Base-by-base conservation (phyloP, 2,113 vertebrate genomes). In the Pagrus major region DNA sequence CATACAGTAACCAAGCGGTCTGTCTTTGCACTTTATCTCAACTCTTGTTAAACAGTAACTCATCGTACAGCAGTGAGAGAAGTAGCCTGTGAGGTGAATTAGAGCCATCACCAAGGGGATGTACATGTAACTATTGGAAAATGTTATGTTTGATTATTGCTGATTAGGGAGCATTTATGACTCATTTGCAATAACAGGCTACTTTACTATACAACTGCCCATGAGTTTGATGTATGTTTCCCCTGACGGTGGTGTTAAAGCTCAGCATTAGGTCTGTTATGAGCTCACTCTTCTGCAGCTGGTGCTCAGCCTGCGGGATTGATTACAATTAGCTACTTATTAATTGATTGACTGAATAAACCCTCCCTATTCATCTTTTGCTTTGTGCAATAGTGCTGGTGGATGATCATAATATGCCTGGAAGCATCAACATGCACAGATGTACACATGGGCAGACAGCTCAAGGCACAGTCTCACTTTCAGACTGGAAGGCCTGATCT, bases 31-130 rank as follows among this genome's bases (percentile, higher is more conserved):
- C 51, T 73, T 75, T 73, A 78, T 86, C 77, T 82, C n/a, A 21
- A 20, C 56, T 65, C 59, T 66, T 77, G 87, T 91, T 91, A 92
- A 91, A 87, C 66, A 90, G 78, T 90, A 91, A 89, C 88, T 83
- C 8, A 4, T 20, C 47, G 39, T 10, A 14, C 9, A 47, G 27
- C 31, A 29, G 37, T 52, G 31, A 68, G 10, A 63, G 27, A 44
- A 1, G 59, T 27, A 42, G 41, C 15, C 11, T 60, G 35, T 64
- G 10, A 81, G 35, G 52, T 85, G 4, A 4, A 49, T 42, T 1
- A 2, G 51, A 23, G 42, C 59, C 0, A 0, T 72, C 29, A 12
- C 68, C 46, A 60, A 55, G 64, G 64, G 65, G n/a, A n/a, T n/a
- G n/a, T n/a, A n/a, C n/a, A 59, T 54, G 25, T 59, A 75, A 63